These are phyloP conservation scores for Pelagia noctiluca DNA, from an alignment of 30 jellyfish, hydroid and myxozoan genomes.

Conservation along the genomic window DNA sequence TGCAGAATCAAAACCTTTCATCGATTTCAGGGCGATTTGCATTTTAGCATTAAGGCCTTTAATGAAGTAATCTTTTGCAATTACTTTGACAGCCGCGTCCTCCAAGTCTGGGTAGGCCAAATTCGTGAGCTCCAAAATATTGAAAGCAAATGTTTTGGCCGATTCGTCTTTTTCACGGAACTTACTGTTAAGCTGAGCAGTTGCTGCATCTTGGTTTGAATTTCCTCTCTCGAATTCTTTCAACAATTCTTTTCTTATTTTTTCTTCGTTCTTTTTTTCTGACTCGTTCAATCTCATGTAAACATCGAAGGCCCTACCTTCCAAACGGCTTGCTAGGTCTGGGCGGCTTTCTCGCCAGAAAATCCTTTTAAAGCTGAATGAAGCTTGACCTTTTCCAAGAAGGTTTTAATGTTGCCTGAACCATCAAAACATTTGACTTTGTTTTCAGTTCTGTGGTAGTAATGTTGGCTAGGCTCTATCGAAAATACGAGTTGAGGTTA, in stretches of 20 bases:
- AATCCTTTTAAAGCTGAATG: conserved; percentile 2
- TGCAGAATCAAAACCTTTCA: neutral
- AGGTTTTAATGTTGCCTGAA: too few relatives aligned
- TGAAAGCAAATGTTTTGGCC: conserved; percentile 31
- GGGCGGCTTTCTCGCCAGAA: conserved; percentile 3
- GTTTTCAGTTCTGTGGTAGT: too few relatives aligned
- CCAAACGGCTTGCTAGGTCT: conserved; percentile 24
- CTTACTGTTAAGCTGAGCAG: conserved; percentile 7
- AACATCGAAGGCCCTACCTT: too few relatives aligned
- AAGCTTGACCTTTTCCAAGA: neutral
- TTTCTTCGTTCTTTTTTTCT: conserved; percentile 13
- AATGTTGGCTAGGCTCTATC: too few relatives aligned
- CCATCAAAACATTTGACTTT: too few relatives aligned
- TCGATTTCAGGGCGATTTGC: too few relatives aligned
- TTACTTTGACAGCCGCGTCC: conserved; percentile 5
- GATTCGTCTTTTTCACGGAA: conserved; percentile 8
- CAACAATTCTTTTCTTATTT: conserved; percentile 13
- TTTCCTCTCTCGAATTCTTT: conserved; percentile 25
- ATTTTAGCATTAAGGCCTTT: conserved; percentile 37
- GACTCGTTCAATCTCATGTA: conserved; percentile 12
- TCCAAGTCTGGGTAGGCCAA: conserved; percentile 35
- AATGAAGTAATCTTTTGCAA: conserved; percentile 34
- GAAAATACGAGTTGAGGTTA: too few relatives aligned
- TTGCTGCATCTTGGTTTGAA: conserved; percentile 18
- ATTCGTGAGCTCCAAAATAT: conserved; percentile 2